Base-by-base conservation (phyloP, 2,113 vertebrate species). In the Callipepla squamata region DNA sequence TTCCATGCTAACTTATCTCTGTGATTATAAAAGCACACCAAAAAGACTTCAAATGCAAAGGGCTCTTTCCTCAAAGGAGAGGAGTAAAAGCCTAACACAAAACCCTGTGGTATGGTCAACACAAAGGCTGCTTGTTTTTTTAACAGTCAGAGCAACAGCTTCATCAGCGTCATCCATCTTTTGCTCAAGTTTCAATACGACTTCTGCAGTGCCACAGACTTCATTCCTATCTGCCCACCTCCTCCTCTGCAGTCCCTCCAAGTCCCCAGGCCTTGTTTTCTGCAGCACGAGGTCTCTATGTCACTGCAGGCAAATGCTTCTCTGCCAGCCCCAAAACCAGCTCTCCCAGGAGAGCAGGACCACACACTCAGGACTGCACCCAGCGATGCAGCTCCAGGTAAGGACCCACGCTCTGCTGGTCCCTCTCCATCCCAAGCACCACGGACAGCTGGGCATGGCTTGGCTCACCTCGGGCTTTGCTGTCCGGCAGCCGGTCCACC, bases 401-500 rank as follows among this genome's bases (percentile, higher is more conserved):
- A 30, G 0, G 10, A 2, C 30, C 80, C 67, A 1, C 0, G 0
- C 26, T 26, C 80, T 23, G 38, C 70, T 2, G 3, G 3, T 3
- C 58, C 70, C 11, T 47, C 70, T n/a, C n/a, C 3, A 55, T 11
- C 57, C 58, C 90, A 5, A n/a, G 20, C 26, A 14, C 21, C 0
- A 1, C 57, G 30, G 25, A 6, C 36, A 7, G 6, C 1, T 1
- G 34, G 44, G 38, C 67, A 17, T 32, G 8, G 34, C 44, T 23
- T 51, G 62, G 17, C 30, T 89, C 17, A 98, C 98, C 98, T 98
- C 93, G 94, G 72, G 97, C 95, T 81, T 96, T 97, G 95, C 97
- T 97, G 92, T 92, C 77, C 1, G 95, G 93, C 93, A 99, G 98
- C 32, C 96, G 97, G 95, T 99, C 99, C 21, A 99, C 99, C 97